A percentile compares a stretch with the other conserved stretches of the same genome.
Conservation (phyloP, 2,888 invertebrate species). For the Crossocerus cetratus region DNA sequence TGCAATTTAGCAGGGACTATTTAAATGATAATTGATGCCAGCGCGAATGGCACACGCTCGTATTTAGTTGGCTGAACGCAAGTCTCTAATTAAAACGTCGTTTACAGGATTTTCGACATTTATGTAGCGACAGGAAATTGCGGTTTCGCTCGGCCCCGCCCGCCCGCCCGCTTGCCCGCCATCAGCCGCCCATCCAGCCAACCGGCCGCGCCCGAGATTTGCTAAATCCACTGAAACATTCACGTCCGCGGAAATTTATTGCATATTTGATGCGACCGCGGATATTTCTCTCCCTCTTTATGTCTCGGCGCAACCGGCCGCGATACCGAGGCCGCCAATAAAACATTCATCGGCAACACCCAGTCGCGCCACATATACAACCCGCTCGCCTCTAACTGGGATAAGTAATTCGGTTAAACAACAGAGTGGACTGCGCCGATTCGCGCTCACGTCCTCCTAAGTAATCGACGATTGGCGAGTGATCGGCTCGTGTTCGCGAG, state of each 20-base stretch:
- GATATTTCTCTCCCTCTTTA: slow-evolving; percentile 3
- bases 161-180: slow-evolving; percentile 23
- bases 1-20: slow-evolving; percentile 49
- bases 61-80: slow-evolving; percentile 51
- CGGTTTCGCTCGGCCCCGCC: slow-evolving; percentile 34
- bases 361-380: too few species aligned
- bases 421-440: background rate
- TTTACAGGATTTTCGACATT: slow-evolving; percentile 59
- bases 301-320: too few species aligned
- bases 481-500: background rate
- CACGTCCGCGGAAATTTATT: slow-evolving; percentile 53
- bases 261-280: slow-evolving; percentile 41
- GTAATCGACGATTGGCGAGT: background rate
- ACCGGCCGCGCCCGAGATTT: slow-evolving; percentile 41
- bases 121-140: slow-evolving; percentile 58
- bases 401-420: too few species aligned
- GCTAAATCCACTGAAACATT: slow-evolving; percentile 54
- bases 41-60: slow-evolving; percentile 43
- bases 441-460: background rate
- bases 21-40: slow-evolving; percentile 62
- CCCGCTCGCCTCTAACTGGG: too few species aligned
- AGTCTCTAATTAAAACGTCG: slow-evolving; percentile 62
- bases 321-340: slow-evolving; percentile 28
- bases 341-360: slow-evolving; percentile 33
- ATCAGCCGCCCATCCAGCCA: too few species aligned